Base-by-base conservation (phyloP, 2,797 vertebrate genomes). In the Myripristis jacobus region DNA sequence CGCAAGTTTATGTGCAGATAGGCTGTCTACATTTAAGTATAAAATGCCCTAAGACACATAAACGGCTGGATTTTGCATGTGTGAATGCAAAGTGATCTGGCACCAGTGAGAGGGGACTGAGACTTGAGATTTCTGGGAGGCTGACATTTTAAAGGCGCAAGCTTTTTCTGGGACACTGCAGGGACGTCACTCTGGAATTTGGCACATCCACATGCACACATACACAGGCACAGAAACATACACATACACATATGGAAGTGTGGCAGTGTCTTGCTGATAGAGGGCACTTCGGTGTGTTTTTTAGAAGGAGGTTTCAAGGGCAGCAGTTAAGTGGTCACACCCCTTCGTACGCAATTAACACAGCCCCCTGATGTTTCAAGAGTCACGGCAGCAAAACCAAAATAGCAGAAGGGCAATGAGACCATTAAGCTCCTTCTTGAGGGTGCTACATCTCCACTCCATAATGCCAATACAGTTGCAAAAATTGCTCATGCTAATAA, bases 301-400 rank as follows among this genome's bases (percentile, higher is more conserved):
- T 67, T 43, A 1, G 22, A 44, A n/a, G 54, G 13, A 6, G 18
- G 1, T 70, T 47, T 66, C 34, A 64, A 63, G 38, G 31, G 59
- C 19, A 56, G 19, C 27, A 64, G 24, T 51, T 64, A 6, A 58
- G 6, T 9, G 19, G 25, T 36, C 15, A 9, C 0, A 0, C 16
- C 44, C 36, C 24, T n/a, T 34, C 64, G 47, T 31, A 58, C 18
- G 56, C 2, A 75, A 67, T 70, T 77, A 80, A 68, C 34, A 50
- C n/a, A 16, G 13, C 12, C 60, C 11, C 29, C 44, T 16, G 25
- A 29, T 70, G 52, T 66, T 59, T 57, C 13, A 19, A 60, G 41
- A 36, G 48, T 62, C 29, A 68, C 47, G 29, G 36, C 13, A 47
- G 18, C 29, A 41, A 47, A 62, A 60, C 3, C 10, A 4, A 58